Evolutionary conservation across 2,113 vertebrate species (phyloP), one percentile per base, ranked within the genome.

Genomic region (Sminthopsis crassicaudata): DNA sequence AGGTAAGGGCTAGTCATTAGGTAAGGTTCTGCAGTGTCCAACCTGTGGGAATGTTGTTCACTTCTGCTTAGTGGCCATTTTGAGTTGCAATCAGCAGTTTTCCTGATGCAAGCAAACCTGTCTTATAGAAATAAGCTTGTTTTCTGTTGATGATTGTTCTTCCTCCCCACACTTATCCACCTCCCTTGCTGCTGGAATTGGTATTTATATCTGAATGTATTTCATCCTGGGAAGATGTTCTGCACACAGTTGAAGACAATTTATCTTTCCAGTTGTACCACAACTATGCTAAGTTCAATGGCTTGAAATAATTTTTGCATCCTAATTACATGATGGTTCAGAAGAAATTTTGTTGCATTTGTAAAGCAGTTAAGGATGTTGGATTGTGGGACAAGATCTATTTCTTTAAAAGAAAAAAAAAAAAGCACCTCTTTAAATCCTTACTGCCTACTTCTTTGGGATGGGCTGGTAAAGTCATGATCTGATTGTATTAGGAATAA

Each of bases 1-100:
- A 99, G 98, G 98, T 99, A 99, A 99, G 98, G 98, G 98, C 98
- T 98, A 98, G 98, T 96, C 54, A 2, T 57, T 98, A 98, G 98
- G 98, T 98, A 98, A 98, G 97, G 97, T 30, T 11, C 97, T 97
- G 94, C 95, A 96, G 97, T 96, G 97, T 98, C 95, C 97, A 89
- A 89, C 52, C 97, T 97, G 94, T 97, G 97, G 97, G 92, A 27
- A 0, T 96, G 50, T 97, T 90, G 91, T 95, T 98, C 98, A 51
- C 96, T 51, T 95, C 96, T 97, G 96, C 96, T 54, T 94, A 96
- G 90, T 52, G 94, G 96, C 98, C 97, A 46, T 95, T 95, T 93
- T 23, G 96, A 97, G 95, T 97, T 5, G 94, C 97, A 84, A 55
- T 92, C 93, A 91, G 23, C 50, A 76, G 48, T 30, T 95, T 2